These are phyloP conservation scores for Gastrophysa polygoni DNA, from an alignment of 2,888 invertebrate species.

Conservation along the genomic window DNA sequence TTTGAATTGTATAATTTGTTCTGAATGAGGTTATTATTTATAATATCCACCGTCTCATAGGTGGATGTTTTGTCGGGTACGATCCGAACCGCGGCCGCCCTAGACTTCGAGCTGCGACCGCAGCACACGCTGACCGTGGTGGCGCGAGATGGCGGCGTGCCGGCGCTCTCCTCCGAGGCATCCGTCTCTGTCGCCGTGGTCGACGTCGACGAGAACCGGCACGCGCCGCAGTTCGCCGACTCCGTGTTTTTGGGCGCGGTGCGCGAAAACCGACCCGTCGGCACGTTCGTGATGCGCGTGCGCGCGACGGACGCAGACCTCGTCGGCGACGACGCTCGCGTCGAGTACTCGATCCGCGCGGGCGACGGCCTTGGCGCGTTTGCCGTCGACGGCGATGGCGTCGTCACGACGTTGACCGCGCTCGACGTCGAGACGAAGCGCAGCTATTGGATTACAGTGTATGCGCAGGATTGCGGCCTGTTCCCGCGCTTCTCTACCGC, in stretches of 20 bases:
- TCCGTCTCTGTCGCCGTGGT: conserved; percentile 84
- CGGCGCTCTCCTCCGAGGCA: too few relatives aligned
- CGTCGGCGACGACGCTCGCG: conserved; percentile 78
- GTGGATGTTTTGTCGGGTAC: conserved; percentile 88
- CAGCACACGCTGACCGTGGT: conserved; percentile 86
- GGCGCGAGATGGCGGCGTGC: conserved; percentile 86
- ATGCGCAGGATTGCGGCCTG: conserved; percentile 90
- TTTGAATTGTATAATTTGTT: too few relatives aligned
- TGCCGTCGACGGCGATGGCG: conserved; percentile 88
- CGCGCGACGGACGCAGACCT: conserved; percentile 82
- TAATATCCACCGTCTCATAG: too few relatives aligned
- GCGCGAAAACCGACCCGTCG: conserved; percentile 79
- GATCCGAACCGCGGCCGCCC: conserved; percentile 74
- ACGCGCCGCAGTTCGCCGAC: conserved; percentile 82
- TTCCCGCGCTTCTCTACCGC: conserved; percentile 84
- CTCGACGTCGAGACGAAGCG: conserved; percentile 88
- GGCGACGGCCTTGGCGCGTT: conserved; percentile 93
- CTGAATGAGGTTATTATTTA: too few relatives aligned
- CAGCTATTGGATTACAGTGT: conserved; percentile 93
- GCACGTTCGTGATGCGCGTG: conserved; percentile 77
- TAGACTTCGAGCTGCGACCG: conserved; percentile 91
- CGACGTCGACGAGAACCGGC: conserved; percentile 93
- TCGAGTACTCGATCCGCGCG: conserved; percentile 84
- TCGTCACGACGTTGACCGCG: conserved; percentile 80
- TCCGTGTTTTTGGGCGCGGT: conserved; percentile 78